Percentiles rank a stretch among this genome's conserved stretches.
Conservation (phyloP, 1,140 invertebrate species). For the Uloborus diversus region DNA sequence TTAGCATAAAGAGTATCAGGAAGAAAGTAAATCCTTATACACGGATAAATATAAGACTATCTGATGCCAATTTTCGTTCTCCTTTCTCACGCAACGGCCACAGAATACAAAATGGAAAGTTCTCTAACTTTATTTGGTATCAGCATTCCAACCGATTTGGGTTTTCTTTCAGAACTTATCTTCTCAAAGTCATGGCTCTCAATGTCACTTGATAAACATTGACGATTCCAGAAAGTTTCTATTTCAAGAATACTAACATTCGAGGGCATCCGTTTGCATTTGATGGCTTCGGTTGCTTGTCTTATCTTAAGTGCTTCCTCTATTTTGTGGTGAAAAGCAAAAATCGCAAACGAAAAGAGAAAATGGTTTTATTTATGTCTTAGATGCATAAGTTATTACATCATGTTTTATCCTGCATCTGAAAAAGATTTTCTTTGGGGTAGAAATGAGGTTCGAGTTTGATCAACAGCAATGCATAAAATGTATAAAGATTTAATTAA, state of each 20-base stretch:
- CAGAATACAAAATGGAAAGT: conserved; percentile 19
- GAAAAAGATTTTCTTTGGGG: no score
- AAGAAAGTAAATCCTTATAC: not conserved
- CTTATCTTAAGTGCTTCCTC: conserved; percentile 44
- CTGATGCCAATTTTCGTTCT: conserved; percentile 44
- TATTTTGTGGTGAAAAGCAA: conserved; percentile 19
- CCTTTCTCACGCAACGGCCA: conserved; percentile 1
- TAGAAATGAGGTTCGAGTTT: no score
- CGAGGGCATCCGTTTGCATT: conserved; percentile 28
- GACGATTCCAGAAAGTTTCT: conserved; percentile 41
- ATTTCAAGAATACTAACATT: conserved; percentile 6
- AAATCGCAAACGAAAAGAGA: no score
- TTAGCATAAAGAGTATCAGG: no score
- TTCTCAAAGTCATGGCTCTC: conserved; percentile 28
- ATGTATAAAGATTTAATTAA: no score
- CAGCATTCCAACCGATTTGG: conserved; percentile 41
- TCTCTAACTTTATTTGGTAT: not conserved
- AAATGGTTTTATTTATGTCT: no score
- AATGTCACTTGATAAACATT: conserved; percentile 43
- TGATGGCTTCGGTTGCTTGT: conserved; percentile 20
- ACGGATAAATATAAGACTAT: conserved; percentile 44
- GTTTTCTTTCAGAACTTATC: conserved; percentile 23
- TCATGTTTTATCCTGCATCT: no score
- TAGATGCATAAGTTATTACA: no score
- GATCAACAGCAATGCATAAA: no score